Evolutionary conservation across 2,797 vertebrate genomes (phyloP), one percentile per base, ranked within the genome.

Genomic region (Enteromius treurensis): DNA sequence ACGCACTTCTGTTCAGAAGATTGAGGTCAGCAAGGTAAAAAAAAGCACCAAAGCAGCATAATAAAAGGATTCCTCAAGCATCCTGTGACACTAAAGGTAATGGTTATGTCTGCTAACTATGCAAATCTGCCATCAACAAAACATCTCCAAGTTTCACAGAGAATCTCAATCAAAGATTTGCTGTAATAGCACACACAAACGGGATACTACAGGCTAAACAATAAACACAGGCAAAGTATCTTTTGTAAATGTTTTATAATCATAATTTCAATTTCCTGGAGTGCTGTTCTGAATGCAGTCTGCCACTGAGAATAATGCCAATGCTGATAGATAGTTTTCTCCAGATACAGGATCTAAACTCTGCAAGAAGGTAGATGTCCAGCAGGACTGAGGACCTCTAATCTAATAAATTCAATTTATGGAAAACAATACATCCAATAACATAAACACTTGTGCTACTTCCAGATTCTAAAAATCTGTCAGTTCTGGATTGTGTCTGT

Each of bases 391-490:
- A 73, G 45, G 8, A 73, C 17, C 26, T 8, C 26, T 73, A 73
- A 73, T 73, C 70, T 51, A 73, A 51, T 34, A 6, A 53, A 74
- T 13, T 3, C 2, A 74, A 34, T 21, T 14, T 53, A 14, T 3
- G 10, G 19, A 53, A 55, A 15, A 55, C 3, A 29, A 1, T 21
- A 37, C 49, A 75, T 75, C 26, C 47, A 32, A 32, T 65, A 79
- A 1, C 5, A 79, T 9, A 49, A 79, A 79, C 42, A 53, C 5
- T 3, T 51, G 10, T 51, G 26, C 68, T 69, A 85, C 69, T 80
- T 85, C 71, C 87, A 91, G 65, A 14, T 58, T 53, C 37, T 79
- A 8, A 78, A 88, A 92, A 64, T 89, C 88, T 87, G 92, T 85
- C 85, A 93, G 89, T 80, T 90, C 89, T 85, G 89, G 88, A 67